Conservation (phyloP, 2,113 vertebrate species). For the Brachyistius frenatus region DNA sequence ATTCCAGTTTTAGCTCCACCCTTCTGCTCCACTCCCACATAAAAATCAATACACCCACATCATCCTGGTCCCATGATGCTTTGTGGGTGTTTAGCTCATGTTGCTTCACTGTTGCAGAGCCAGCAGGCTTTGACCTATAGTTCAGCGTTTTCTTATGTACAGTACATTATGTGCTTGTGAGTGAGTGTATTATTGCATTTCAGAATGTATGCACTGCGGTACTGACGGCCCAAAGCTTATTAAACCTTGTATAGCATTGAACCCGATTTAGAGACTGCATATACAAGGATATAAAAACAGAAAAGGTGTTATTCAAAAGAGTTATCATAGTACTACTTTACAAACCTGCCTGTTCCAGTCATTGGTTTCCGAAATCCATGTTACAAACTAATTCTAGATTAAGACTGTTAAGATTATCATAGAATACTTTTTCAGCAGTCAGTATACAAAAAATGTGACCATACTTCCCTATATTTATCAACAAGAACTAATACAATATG, state of each 20-base stretch:
- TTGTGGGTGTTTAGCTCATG: constrained; percentile 81
- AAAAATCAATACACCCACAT: constrained; percentile 83
- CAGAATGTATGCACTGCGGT: constrained; percentile 15
- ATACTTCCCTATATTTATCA: no score
- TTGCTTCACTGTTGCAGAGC: constrained; percentile 74
- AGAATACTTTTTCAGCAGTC: neutral
- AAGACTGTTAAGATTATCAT: neutral
- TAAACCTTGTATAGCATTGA: constrained; percentile 11
- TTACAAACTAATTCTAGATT: neutral
- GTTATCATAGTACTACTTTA: neutral
- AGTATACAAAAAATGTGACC: neutral
- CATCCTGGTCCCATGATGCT: constrained; percentile 76
- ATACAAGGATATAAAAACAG: neutral
- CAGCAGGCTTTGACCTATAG: constrained; percentile 80
- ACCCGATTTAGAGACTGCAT: constrained; percentile 1
- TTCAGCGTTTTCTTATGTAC: constrained; percentile 56
- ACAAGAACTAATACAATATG: neutral
- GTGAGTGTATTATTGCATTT: constrained; percentile 34
- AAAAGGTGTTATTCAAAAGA: neutral
- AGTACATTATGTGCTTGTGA: constrained; percentile 34
- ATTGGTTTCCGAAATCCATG: neutral
- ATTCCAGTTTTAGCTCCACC: constrained; percentile 80
- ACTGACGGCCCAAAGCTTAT: constrained; percentile 2
- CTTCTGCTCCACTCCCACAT: constrained; percentile 74
- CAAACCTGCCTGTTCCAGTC: neutral